Evolutionary conservation across 2,888 invertebrate species (phyloP), one percentile per base, ranked within the genome.

Genomic region (Plebejus melissa): DNA sequence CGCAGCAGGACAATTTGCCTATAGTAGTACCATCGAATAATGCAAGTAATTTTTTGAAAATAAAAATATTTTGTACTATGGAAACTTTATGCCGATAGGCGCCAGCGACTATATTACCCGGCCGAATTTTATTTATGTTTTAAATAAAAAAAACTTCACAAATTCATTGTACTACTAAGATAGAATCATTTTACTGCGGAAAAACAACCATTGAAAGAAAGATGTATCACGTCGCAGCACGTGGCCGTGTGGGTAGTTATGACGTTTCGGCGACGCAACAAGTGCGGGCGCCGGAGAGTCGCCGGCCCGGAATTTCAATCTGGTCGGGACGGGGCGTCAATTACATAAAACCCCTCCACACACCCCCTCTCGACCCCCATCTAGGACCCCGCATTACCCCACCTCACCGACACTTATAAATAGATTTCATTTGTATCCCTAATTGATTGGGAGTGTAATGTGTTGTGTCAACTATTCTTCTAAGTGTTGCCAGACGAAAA

Each of bases 231-330:
- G 16, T 16, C 54, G 13, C 54, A 32, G 32, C 65, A 65, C 65
- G 65, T 65, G 65, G 65, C 65, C 88, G 88, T 87, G 85, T 83
- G 85, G 86, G 87, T 86, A 84, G 90, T 90, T 90, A 90, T 90
- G 90, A 89, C 88, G 87, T 89, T 90, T 88, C 83, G 83, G 83
- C 82, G 80, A 83, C 80, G 89, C 92, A 92, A 91, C 91, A 91
- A 91, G 91, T 90, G 84, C 76, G 78, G 89, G 91, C 91, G 90
- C 89, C 90, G 83, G 84, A 76, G 82, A 82, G 88, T 80, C 87
- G 90, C 80, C 84, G 87, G 83, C 87, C 83, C 88, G 88, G 91
- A 91, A 92, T 93, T 91, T 89, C 90, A 92, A 93, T 92, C 91
- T 90, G 90, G 87, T 82, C 85, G 85, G 88, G 90, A 90, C 89